phyloP scores from a whole-genome alignment of 2,797 vertebrate genomes.

The Morelia viridis region DNA sequence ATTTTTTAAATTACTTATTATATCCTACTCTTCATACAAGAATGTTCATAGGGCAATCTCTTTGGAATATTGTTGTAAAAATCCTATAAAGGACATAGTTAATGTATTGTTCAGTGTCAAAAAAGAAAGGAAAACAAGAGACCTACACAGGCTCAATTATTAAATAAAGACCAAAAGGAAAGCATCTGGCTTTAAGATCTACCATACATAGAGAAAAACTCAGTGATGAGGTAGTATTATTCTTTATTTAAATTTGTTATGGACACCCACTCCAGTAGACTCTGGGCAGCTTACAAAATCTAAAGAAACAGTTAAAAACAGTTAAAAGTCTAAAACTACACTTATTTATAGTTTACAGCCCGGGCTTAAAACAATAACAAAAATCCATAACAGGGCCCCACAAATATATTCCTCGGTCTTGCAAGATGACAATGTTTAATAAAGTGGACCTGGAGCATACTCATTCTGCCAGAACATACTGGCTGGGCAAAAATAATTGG shows the following conservation, averaged over 20 bases:
- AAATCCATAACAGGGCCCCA: background rate
- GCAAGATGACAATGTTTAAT: too few species aligned
- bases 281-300: background rate
- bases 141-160: background rate
- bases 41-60: background rate
- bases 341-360: background rate
- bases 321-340: background rate
- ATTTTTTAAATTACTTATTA: background rate
- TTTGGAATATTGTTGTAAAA: background rate
- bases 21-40: background rate
- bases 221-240: background rate
- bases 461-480: too few species aligned
- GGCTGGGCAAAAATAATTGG: too few species aligned
- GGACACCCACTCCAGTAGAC: background rate
- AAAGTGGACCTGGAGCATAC: too few species aligned
- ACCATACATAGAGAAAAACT: background rate
- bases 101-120: background rate
- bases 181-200: background rate
- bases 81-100: background rate
- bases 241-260: background rate
- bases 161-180: background rate
- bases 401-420: background rate
- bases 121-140: background rate
- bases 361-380: background rate
- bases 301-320: background rate